phyloP scores from a whole-genome alignment of 2,113 vertebrate genomes.

The Conger conger region DNA sequence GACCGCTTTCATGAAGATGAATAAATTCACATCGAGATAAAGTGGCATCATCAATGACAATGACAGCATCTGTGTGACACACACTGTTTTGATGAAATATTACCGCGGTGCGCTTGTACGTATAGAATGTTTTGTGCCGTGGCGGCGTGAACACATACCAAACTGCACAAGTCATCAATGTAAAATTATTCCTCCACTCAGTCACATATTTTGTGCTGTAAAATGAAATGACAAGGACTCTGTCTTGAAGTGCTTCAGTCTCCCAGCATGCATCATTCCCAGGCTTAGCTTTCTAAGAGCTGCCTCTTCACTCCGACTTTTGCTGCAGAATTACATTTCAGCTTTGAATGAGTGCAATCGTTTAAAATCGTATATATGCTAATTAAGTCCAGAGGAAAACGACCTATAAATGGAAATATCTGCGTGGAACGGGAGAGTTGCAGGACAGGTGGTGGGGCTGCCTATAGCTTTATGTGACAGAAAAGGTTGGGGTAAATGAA shows the following conservation, averaged over 20 bases:
- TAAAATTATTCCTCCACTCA: neutral
- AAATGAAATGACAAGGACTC: neutral
- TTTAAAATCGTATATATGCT: neutral
- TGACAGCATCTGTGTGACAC: neutral
- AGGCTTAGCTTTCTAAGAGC: neutral
- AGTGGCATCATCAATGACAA: neutral
- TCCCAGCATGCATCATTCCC: neutral
- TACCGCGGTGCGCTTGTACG: neutral
- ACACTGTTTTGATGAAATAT: neutral
- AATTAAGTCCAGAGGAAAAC: neutral
- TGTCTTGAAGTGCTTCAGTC: neutral
- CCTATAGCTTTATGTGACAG: neutral
- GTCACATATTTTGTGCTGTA: neutral
- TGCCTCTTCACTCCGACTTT: neutral
- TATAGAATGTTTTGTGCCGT: neutral
- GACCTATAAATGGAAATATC: neutral
- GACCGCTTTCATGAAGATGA: neutral
- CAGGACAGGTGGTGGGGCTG: neutral
- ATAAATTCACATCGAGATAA: neutral
- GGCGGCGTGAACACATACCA: neutral
- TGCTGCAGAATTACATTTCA: neutral
- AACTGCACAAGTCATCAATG: neutral
- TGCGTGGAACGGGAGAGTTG: neutral
- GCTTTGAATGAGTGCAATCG: neutral
- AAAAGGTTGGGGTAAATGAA: neutral